Conservation (phyloP, 1,140 invertebrate species). For the Caenorhabditis briggsae region DNA sequence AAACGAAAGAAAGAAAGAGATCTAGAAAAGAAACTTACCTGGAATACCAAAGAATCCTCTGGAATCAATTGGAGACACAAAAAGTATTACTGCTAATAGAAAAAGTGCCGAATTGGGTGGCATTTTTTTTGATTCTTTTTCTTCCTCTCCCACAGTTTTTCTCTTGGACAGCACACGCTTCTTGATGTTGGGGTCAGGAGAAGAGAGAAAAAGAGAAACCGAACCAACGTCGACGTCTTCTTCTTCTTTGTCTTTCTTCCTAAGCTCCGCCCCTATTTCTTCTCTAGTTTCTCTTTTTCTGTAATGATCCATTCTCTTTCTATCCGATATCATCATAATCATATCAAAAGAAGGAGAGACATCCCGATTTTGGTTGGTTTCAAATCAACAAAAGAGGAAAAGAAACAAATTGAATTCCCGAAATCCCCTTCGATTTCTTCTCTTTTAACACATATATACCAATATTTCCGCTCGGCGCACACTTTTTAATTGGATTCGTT, state of each 20-base stretch:
- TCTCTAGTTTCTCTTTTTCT: constrained; percentile 15
- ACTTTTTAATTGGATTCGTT: constrained; percentile 27
- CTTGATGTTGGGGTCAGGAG: neutral
- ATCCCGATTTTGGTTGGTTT: neutral
- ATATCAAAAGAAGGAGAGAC: neutral
- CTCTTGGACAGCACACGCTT: neutral
- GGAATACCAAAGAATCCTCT: constrained; percentile 48
- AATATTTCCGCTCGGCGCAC: constrained; percentile 3
- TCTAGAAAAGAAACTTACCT: neutral
- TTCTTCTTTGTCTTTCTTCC: neutral
- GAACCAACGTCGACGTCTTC: constrained; percentile 10
- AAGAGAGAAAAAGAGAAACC: constrained; percentile 15
- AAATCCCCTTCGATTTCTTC: neutral
- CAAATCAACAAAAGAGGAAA: constrained; percentile 35
- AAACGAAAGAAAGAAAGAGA: neutral
- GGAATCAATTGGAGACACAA: neutral
- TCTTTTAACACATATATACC: too few relatives aligned
- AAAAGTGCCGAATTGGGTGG: neutral
- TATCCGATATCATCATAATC: constrained; percentile 13
- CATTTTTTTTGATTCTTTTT: neutral
- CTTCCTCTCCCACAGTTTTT: neutral
- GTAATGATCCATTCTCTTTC: neutral
- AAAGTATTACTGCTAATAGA: neutral
- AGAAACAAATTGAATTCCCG: constrained; percentile 39
- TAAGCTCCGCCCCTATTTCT: constrained; percentile 20